Evolutionary conservation across 2,888 invertebrate genomes (phyloP).

Genomic region (Hartigia nigra): DNA sequence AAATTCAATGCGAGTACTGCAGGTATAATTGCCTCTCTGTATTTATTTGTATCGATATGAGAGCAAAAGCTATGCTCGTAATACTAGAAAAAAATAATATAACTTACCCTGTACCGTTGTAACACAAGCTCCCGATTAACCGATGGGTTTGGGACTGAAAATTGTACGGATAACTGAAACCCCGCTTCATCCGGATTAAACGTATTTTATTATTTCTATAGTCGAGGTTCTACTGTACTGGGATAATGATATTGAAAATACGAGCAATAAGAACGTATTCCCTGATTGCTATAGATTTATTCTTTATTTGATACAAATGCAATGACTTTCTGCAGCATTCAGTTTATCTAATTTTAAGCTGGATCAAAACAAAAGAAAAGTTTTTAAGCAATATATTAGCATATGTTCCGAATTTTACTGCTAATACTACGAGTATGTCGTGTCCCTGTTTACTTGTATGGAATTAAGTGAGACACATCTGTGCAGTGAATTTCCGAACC

Average conservation of each 20-base stretch:
- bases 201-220: too few relatives aligned
- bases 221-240: too few relatives aligned
- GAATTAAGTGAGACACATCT: not conserved
- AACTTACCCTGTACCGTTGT: too few relatives aligned
- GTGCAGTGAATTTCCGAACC: not conserved
- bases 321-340: not conserved
- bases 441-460: not conserved
- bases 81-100: not conserved
- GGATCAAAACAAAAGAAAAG: not conserved
- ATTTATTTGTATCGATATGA: too few relatives aligned
- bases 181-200: too few relatives aligned
- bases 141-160: too few relatives aligned
- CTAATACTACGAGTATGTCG: not conserved
- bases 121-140: too few relatives aligned
- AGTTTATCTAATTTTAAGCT: not conserved
- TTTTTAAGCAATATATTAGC: not conserved
- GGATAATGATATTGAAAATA: too few relatives aligned
- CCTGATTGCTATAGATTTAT: too few relatives aligned
- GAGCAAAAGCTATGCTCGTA: not conserved
- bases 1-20: not conserved
- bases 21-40: too few relatives aligned
- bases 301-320: not conserved
- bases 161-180: too few relatives aligned
- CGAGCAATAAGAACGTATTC: too few relatives aligned
- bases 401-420: not conserved